Evolutionary conservation across 2,888 invertebrate species (phyloP).

Genomic region (Pristionchus exspectatus): DNA sequence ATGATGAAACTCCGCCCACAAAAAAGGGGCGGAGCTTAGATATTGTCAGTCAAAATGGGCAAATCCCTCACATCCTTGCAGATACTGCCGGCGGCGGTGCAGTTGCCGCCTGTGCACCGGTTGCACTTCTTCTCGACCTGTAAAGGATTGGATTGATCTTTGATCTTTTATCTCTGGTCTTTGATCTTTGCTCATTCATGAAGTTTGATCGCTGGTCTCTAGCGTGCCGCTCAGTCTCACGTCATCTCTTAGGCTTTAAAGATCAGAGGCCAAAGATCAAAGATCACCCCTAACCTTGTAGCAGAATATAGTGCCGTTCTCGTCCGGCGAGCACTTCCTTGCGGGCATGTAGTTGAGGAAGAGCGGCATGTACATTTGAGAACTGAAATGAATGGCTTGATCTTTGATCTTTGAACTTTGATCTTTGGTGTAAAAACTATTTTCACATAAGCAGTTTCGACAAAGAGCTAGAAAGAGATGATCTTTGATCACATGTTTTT

Average conservation of each 20-base stretch:
- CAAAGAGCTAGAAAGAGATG: too few relatives aligned
- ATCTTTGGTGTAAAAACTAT: neutral
- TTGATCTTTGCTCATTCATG: too few relatives aligned
- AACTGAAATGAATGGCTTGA: neutral
- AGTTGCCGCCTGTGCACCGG: neutral
- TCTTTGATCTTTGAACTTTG: neutral
- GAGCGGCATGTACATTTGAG: slow-evolving; percentile 51
- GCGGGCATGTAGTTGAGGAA: slow-evolving; percentile 51
- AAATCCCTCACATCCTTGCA: neutral
- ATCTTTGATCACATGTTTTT: neutral
- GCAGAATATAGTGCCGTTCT: neutral
- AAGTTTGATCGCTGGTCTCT: too few relatives aligned
- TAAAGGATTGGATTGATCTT: neutral
- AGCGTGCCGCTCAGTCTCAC: too few relatives aligned
- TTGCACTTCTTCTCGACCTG: slow-evolving; percentile 47
- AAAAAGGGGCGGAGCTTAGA: neutral
- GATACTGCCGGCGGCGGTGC: neutral
- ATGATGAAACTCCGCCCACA: slow-evolving; percentile 16
- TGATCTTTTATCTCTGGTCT: too few relatives aligned
- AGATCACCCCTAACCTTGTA: neutral
- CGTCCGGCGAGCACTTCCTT: neutral
- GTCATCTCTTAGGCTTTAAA: neutral
- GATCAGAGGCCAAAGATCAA: neutral
- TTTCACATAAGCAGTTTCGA: neutral
- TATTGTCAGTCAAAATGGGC: neutral